These are phyloP conservation scores for Narcine bancroftii DNA, from an alignment of 2,113 vertebrate species.

Conservation along the genomic window DNA sequence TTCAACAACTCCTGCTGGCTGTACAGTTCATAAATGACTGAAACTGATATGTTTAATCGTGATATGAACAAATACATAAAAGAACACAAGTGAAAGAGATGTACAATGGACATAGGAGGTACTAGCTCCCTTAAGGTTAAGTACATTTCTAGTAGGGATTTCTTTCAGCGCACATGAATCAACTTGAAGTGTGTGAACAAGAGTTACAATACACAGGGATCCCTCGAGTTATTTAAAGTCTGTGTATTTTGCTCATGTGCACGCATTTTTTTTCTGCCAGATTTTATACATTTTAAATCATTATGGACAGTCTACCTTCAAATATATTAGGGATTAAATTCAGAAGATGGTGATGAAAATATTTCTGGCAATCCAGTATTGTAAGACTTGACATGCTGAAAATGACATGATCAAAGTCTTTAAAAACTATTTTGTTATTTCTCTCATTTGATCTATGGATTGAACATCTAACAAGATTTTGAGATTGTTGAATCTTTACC, in stretches of 20 bases:
- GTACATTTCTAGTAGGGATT: neutral
- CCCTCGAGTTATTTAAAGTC: neutral
- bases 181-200: neutral
- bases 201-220: neutral
- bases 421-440: neutral
- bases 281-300: neutral
- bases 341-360: neutral
- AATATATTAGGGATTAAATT: neutral
- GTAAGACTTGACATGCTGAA: neutral
- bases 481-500: neutral
- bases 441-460: no score
- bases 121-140: neutral
- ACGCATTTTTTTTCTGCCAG: neutral
- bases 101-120: neutral
- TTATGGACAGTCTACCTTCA: neutral
- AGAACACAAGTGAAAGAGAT: neutral
- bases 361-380: neutral
- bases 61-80: neutral
- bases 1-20: neutral
- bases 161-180: neutral
- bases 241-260: neutral
- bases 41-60: neutral
- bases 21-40: neutral
- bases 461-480: neutral
- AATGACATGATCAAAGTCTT: neutral